A percentile compares a stretch with the other conserved stretches of the same genome.
Conservation (phyloP, 1,140 invertebrate genomes). For the Drosophila pectinifera region DNA sequence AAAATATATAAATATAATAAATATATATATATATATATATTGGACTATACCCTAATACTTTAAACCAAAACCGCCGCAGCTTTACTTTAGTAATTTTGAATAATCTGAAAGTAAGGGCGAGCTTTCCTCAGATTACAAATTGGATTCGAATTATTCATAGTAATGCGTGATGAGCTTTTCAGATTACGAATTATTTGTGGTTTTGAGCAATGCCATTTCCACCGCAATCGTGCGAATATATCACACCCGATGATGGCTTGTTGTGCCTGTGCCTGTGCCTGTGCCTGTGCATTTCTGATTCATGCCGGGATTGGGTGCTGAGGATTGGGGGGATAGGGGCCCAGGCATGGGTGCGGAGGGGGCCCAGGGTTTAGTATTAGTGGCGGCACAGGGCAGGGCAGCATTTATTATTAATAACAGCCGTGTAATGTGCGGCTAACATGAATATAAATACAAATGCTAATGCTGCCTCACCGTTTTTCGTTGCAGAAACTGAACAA, state of each 20-base stretch:
- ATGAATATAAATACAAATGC: slow-evolving; percentile 47
- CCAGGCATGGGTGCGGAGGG: neutral
- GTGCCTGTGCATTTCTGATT: slow-evolving; percentile 18
- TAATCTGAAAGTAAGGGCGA: neutral
- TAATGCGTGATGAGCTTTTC: slow-evolving; percentile 19
- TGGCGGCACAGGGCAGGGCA: neutral
- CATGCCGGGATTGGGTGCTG: slow-evolving; percentile 3
- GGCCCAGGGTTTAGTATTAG: no score
- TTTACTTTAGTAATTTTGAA: slow-evolving; percentile 4
- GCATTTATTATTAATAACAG: slow-evolving; percentile 37
- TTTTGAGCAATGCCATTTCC: slow-evolving; percentile 17
- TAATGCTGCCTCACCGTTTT: slow-evolving; percentile 18
- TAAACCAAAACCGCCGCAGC: neutral
- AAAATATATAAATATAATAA: no score
- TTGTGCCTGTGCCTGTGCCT: neutral
- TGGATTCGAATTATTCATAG: slow-evolving; percentile 20
- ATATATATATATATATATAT: neutral
- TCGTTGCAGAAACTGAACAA: slow-evolving; percentile 31
- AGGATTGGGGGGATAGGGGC: neutral
- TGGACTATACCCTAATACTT: no score
- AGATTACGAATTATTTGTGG: slow-evolving; percentile 17
- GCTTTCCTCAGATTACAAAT: slow-evolving; percentile 17
- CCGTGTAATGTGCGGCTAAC: slow-evolving; percentile 11
- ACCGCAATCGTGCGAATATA: slow-evolving; percentile 20
- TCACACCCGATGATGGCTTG: neutral